Evolutionary conservation across 2,888 invertebrate species (phyloP).

Genomic region (Chamaedrilus cognettii): DNA sequence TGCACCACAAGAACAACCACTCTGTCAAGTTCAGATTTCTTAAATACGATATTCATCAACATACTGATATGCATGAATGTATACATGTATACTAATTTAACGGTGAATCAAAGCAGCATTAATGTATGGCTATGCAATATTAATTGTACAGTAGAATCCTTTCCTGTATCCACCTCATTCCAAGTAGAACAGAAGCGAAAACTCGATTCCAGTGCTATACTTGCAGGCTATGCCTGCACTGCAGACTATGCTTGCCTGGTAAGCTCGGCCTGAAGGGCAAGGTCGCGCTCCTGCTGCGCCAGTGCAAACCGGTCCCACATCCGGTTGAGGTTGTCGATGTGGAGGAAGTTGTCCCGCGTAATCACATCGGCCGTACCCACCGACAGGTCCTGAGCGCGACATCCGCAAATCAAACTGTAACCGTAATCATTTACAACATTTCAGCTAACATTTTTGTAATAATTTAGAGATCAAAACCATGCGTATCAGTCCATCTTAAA

Average conservation of each 20-base stretch:
- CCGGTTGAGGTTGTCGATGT: slow-evolving; percentile 55
- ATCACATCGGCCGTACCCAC: slow-evolving; percentile 25
- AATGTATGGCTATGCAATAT: too few species aligned
- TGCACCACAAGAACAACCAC: slow-evolving; percentile 38
- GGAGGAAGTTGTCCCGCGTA: slow-evolving; percentile 53
- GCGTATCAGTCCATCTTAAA: too few species aligned
- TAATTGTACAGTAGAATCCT: neutral
- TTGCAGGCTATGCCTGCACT: too few species aligned
- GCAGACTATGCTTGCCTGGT: slow-evolving; percentile 52
- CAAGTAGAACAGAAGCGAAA: neutral
- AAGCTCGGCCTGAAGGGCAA: slow-evolving; percentile 81
- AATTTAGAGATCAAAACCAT: too few species aligned
- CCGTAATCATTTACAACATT: too few species aligned
- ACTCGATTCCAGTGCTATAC: neutral
- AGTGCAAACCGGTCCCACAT: slow-evolving; percentile 72
- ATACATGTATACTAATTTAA: too few species aligned
- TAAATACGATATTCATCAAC: too few species aligned
- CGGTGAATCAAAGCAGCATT: too few species aligned
- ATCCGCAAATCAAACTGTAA: too few species aligned
- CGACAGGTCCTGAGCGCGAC: slow-evolving; percentile 25
- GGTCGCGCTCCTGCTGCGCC: slow-evolving; percentile 88
- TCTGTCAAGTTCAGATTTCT: too few species aligned
- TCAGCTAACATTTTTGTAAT: too few species aligned
- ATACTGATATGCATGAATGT: too few species aligned
- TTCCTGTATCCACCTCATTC: neutral